Evolutionary conservation across 2,113 vertebrate species (phyloP).

Genomic region (Sterrhoptilus dennistouni): DNA sequence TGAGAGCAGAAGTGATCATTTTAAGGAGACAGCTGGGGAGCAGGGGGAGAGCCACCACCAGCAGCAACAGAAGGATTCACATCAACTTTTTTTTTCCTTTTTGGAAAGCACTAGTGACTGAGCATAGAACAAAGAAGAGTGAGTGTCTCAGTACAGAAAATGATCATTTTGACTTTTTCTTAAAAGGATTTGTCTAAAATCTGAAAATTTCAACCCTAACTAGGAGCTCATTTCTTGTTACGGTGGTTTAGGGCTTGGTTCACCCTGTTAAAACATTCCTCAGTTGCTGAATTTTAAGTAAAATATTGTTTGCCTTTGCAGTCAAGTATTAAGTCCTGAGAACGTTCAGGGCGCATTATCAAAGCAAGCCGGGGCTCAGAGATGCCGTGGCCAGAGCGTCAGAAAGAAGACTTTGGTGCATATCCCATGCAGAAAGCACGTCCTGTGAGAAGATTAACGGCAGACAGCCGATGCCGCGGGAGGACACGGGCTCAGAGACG

Average conservation of each 20-base stretch:
- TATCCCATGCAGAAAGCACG: fast-evolving
- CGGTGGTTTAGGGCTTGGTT: not conserved
- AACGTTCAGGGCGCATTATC: not conserved
- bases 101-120: not conserved
- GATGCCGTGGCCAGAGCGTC: not conserved
- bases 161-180: not conserved
- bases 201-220: not conserved
- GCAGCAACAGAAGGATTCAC: not conserved
- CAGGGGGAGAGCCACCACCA: not conserved
- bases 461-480: not conserved
- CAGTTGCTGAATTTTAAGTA: not conserved
- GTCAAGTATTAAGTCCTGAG: not conserved
- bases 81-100: not conserved
- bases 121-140: not conserved
- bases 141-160: not conserved
- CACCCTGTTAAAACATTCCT: not conserved
- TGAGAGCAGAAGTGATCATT: not conserved
- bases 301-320: not conserved
- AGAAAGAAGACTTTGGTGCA: not conserved
- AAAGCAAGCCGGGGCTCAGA: not conserved
- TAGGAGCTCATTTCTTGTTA: not conserved
- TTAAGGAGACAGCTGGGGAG: not conserved
- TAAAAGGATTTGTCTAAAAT: not conserved
- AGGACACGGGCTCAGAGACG: not conserved
- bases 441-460: not conserved